A percentile compares a stretch with the other conserved stretches of the same genome.
Evolutionary conservation across 2,113 vertebrate species (phyloP).

Genomic region (Sclerurus mexicanus): DNA sequence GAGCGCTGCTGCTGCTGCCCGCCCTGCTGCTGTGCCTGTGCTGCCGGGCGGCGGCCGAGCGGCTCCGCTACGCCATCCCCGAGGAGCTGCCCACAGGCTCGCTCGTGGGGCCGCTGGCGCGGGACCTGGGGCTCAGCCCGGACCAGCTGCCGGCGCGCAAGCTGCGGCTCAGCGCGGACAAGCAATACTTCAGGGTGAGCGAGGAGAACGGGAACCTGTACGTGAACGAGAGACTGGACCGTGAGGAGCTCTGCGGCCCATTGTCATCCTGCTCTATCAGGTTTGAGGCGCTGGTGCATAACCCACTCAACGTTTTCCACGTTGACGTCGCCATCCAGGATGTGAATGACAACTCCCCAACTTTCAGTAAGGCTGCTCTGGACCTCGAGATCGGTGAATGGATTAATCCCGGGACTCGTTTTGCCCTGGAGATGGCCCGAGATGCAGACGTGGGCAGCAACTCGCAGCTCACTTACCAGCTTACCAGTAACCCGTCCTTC

Average conservation of each 20-base stretch:
- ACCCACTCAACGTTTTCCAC: conserved; percentile 66
- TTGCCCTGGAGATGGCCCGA: no score
- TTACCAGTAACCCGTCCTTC: no score
- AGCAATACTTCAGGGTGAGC: conserved; percentile 61
- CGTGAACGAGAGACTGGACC: conserved; percentile 64
- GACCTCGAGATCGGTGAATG: no score
- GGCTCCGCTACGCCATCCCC: background rate
- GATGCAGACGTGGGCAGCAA: no score
- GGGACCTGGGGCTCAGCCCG: background rate
- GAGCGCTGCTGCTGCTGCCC: no score
- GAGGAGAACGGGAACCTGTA: conserved; percentile 61
- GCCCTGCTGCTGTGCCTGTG: background rate
- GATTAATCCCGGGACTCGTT: no score
- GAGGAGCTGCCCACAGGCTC: conserved; percentile 17
- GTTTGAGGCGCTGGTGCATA: conserved; percentile 70
- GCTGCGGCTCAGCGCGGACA: no score
- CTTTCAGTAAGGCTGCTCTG: no score
- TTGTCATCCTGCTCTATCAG: conserved; percentile 61
- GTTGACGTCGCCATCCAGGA: conserved; percentile 54
- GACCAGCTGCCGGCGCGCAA: background rate
- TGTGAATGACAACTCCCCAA: conserved; percentile 62
- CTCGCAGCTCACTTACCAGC: no score
- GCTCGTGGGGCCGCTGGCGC: conserved; percentile 4
- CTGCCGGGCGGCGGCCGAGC: background rate
- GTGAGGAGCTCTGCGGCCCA: conserved; percentile 65